Evolutionary conservation across 2,113 vertebrate genomes (phyloP), one percentile per base, ranked within the genome.

Genomic region (Chlamydotis undulata): DNA sequence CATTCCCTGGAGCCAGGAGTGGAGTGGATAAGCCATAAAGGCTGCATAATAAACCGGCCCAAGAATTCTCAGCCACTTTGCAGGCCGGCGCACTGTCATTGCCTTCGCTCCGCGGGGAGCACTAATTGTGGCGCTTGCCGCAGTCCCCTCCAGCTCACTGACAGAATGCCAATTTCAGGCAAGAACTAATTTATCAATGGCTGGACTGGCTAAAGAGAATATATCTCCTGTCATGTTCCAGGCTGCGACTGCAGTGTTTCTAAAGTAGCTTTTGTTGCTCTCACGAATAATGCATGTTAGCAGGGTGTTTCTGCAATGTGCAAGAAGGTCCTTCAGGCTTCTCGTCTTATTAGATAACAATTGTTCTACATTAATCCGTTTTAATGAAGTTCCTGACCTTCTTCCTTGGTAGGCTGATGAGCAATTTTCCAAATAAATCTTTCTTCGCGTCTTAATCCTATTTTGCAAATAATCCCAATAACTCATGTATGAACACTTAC

Each of bases 311-410:
- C 79, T 91, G 82, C 61, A 41, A 41, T 0, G 23, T 35, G 73
- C 43, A 52, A 3, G 45, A 67, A 59, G 78, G 23, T 29, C 82
- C 83, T 89, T 14, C 13, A 52, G 91, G 75, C 67, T 53, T 77
- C 92, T 9, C 12, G 57, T 23, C 80, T 80, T 67, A 82, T 76
- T 73, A 85, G 91, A 88, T 83, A 82, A 76, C 59, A 23, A 89
- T 96, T 94, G 86, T 87, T 92, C 87, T 57, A 57, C 93, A 94
- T 96, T 93, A 83, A 96, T 96, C 94, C 84, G 43, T 22, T 96
- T 89, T 96, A 97, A 97, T 94, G 93, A 96, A 96, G 93, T 95
- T 89, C 89, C 67, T 52, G 96, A 96, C 96, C 95, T 94, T 90
- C 84, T 86, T 90, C 80, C 59, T 73, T 7, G 7, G 59, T 63